Evolutionary conservation across 2,888 invertebrate species (phyloP).

Genomic region (Lasioglossum zephyrum): DNA sequence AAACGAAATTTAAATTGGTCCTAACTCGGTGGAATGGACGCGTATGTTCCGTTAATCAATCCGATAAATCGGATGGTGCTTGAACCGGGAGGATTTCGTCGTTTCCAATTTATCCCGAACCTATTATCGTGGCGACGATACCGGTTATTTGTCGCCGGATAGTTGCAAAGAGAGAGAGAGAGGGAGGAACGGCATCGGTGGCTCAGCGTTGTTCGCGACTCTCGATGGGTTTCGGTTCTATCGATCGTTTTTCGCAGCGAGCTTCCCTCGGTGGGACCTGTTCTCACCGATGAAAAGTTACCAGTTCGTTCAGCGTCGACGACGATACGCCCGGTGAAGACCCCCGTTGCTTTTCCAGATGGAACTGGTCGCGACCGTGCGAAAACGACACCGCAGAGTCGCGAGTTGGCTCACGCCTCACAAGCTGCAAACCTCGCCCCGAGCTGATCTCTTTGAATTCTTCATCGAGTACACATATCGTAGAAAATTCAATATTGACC

Average conservation of each 20-base stretch:
- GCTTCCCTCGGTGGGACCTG: conserved; percentile 63
- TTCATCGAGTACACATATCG: background rate
- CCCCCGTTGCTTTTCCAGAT: conserved; percentile 68
- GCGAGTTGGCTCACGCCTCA: background rate
- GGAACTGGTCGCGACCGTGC: conserved; percentile 59
- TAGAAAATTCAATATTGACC: no score
- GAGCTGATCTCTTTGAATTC: background rate
- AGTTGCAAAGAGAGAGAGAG: background rate
- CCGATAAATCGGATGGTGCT: background rate
- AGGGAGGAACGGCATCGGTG: conserved; percentile 16
- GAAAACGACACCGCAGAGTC: conserved; percentile 40
- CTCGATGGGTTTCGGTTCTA: conserved; percentile 64
- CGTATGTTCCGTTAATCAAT: background rate
- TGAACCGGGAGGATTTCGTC: background rate
- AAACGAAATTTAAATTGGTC: background rate
- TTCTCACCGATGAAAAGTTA: conserved; percentile 70
- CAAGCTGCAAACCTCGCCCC: background rate
- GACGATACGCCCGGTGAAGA: conserved; percentile 55
- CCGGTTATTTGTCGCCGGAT: conserved; percentile 35
- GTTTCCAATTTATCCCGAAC: conserved; percentile 23
- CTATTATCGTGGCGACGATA: conserved; percentile 25
- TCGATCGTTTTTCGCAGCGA: conserved; percentile 60
- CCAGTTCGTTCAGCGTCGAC: conserved; percentile 57
- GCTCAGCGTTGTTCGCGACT: conserved; percentile 25
- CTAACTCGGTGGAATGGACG: background rate